A percentile compares a stretch with the other conserved stretches of the same genome.
Evolutionary conservation across 2,888 invertebrate genomes (phyloP).

Genomic region (Pammene aurita): DNA sequence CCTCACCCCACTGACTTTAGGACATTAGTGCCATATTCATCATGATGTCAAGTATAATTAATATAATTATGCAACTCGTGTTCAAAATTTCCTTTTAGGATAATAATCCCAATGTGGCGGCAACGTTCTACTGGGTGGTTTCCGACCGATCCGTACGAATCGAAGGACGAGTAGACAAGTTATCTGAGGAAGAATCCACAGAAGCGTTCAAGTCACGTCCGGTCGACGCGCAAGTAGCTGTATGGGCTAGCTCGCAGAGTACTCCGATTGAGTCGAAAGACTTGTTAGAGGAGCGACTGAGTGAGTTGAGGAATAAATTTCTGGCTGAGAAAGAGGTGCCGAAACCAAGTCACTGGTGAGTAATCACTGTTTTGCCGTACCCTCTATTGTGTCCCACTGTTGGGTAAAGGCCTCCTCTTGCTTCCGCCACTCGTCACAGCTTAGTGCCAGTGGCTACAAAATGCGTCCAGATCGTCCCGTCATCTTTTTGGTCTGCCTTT

Average conservation of each 20-base stretch:
- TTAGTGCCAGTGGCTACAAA: too few relatives aligned
- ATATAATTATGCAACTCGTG: not conserved
- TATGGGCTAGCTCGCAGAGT: slow-evolving; percentile 93
- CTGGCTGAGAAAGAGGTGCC: slow-evolving; percentile 86
- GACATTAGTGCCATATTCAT: too few relatives aligned
- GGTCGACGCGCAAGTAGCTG: slow-evolving; percentile 94
- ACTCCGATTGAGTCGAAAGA: slow-evolving; percentile 88
- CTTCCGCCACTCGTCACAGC: too few relatives aligned
- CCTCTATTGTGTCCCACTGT: too few relatives aligned
- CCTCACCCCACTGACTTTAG: too few relatives aligned
- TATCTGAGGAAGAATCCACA: slow-evolving; percentile 89
- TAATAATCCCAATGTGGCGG: slow-evolving; percentile 93
- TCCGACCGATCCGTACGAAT: slow-evolving; percentile 92
- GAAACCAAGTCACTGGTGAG: slow-evolving; percentile 91
- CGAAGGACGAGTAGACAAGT: slow-evolving; percentile 92
- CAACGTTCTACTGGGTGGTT: slow-evolving; percentile 97
- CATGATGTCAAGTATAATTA: too few relatives aligned
- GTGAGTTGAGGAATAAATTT: slow-evolving; percentile 85
- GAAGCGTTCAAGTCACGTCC: slow-evolving; percentile 94
- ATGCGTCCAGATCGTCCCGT: too few relatives aligned
- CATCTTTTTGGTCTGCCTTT: too few relatives aligned
- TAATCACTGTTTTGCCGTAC: not conserved
- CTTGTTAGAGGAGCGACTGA: slow-evolving; percentile 86
- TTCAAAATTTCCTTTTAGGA: slow-evolving; percentile 78
- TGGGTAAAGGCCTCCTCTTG: too few relatives aligned